Conservation (phyloP, 2,888 invertebrate species). For the Agrotis clavis region DNA sequence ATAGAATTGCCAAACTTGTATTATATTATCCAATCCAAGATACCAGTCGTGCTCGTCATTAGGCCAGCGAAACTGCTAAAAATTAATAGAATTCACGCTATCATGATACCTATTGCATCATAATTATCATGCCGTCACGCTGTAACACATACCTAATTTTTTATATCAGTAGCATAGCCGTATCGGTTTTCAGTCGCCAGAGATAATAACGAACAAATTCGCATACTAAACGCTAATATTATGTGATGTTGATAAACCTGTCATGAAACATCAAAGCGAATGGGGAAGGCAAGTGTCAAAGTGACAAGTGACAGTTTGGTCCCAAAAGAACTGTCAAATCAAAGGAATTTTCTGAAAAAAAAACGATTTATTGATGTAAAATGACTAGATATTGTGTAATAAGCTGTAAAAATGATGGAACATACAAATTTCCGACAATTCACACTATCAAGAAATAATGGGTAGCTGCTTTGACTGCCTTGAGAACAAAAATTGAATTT, state of each 20-base stretch:
- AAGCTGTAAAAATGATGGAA: too few relatives aligned
- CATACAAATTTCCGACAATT: too few relatives aligned
- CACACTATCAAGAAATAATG: too few relatives aligned
- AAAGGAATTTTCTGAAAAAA: too few relatives aligned
- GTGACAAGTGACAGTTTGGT: too few relatives aligned
- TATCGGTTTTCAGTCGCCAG: constrained; percentile 35
- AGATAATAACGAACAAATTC: constrained; percentile 40
- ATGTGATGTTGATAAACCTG: constrained; percentile 33
- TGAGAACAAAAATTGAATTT: too few relatives aligned
- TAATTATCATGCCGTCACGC: constrained; percentile 16
- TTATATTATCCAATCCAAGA: not conserved
- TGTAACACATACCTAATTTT: constrained; percentile 32
- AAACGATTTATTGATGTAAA: too few relatives aligned
- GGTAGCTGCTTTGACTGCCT: too few relatives aligned
- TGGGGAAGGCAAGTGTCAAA: too few relatives aligned
- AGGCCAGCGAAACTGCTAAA: not conserved
- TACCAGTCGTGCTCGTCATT: not conserved
- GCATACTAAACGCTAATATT: constrained; percentile 18
- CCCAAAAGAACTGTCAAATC: too few relatives aligned
- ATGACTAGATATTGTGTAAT: too few relatives aligned
- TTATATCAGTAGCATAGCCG: constrained; percentile 52
- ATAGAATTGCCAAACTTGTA: not conserved
- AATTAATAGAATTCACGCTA: not conserved
- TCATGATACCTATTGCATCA: constrained; percentile 29
- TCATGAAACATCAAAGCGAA: constrained; percentile 34